Evolutionary conservation across 2,113 vertebrate species (phyloP), one percentile per base, ranked within the genome.

Genomic region (Dascyllus trimaculatus): DNA sequence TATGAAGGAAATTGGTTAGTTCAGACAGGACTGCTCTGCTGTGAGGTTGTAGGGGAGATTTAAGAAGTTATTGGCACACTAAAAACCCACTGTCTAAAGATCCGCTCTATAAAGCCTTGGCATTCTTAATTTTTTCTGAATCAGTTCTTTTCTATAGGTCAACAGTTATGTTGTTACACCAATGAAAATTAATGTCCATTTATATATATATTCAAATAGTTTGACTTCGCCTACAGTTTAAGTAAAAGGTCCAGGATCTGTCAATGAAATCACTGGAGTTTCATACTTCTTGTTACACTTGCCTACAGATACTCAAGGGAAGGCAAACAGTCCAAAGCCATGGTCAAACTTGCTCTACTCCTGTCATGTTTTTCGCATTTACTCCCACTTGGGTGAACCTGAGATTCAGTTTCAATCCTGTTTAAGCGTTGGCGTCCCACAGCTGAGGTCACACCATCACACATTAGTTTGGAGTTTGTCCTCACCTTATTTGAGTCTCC

Each of bases 311-410:
- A 77, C 70, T 66, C 10, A 10, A 17, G 57, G 76, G 59, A 54
- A 64, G 66, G 51, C 10, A 24, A 53, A 29, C 22, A 22, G 49
- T 75, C 21, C 53, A 53, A 49, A 22, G 56, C 51, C 49, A 64
- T 51, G 66, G 43, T 75, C 57, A 40, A 53, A 74, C 49, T 80
- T 18, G 32, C 78, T 75, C 3, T 25, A 8, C 59, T 81, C 21
- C 59, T 65, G 49, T 68, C 10, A 2, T 89, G 81, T 66, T 88
- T 90, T 88, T 88, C 56, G 71, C 81, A 87, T 92, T 88, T 80
- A 67, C 89, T 87, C 89, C 89, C 77, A 81, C 85, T 24, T 48
- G 10, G 58, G 61, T 85, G 51, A 59, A n/a, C 15, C 43, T 17
- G 45, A 81, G 78, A 56, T 72, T 82, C 29, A 64, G 1, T 78